A percentile compares a stretch with the other conserved stretches of the same genome.
Conservation (phyloP, 2,113 vertebrate genomes). For the Onychostruthus taczanowskii region DNA sequence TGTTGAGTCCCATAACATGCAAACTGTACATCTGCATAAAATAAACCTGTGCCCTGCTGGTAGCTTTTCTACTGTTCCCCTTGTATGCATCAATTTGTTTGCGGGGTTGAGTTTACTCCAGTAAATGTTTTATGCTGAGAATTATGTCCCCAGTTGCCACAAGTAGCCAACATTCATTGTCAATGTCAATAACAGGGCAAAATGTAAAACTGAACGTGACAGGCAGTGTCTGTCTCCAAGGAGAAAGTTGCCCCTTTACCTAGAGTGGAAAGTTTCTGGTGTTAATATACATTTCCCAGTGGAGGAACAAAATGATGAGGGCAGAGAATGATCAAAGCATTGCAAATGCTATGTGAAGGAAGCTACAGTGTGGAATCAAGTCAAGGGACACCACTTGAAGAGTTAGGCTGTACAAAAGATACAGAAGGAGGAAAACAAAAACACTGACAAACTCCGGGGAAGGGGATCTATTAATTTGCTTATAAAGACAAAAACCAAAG, state of each 20-base stretch:
- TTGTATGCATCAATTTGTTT: neutral
- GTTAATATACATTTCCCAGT: neutral
- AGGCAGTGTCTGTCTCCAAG: neutral
- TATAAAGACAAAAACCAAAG: neutral
- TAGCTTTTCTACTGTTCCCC: neutral
- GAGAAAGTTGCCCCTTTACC: neutral
- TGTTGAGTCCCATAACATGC: neutral
- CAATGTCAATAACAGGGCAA: neutral
- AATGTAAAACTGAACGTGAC: neutral
- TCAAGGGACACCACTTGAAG: neutral
- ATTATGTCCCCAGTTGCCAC: neutral
- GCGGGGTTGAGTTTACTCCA: neutral
- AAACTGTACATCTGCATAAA: constrained; percentile 36
- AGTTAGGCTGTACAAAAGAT: neutral
- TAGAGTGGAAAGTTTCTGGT: neutral
- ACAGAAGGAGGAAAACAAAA: neutral
- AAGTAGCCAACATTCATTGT: neutral
- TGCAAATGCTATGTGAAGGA: neutral
- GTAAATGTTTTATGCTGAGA: neutral
- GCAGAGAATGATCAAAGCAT: neutral
- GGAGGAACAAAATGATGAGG: neutral
- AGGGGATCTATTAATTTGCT: neutral
- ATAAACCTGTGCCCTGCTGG: constrained; percentile 27
- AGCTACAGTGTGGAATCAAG: neutral
- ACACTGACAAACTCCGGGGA: neutral